Conservation (phyloP, 2,888 invertebrate species). For the Spicauda simplicius region DNA sequence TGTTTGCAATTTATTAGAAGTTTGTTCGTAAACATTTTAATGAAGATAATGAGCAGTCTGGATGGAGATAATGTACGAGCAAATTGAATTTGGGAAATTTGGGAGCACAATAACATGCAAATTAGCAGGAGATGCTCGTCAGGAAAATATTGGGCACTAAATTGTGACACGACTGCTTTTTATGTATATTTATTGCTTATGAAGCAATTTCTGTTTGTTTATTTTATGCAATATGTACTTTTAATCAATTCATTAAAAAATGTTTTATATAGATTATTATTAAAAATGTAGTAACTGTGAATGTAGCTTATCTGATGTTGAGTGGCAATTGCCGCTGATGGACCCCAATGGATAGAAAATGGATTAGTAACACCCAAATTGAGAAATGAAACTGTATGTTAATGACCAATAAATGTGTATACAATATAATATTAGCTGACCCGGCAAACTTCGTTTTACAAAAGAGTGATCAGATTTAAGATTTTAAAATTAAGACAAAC, state of each 20-base stretch:
- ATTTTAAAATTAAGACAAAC: too few species aligned
- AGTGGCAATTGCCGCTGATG: too few species aligned
- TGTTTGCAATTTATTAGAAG: not conserved
- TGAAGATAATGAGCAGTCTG: slow-evolving; percentile 18
- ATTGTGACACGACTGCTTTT: slow-evolving; percentile 25
- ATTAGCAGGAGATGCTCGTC: slow-evolving; percentile 25
- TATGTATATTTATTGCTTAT: slow-evolving; percentile 21
- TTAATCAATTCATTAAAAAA: too few species aligned
- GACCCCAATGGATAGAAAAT: too few species aligned
- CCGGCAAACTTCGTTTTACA: too few species aligned
- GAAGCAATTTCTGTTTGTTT: slow-evolving; percentile 10
- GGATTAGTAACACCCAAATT: too few species aligned
- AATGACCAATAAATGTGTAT: too few species aligned
- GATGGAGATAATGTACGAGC: slow-evolving; percentile 11
- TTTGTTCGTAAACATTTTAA: slow-evolving; percentile 14
- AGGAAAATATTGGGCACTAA: slow-evolving; percentile 25
- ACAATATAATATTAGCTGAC: too few species aligned
- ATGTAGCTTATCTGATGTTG: too few species aligned
- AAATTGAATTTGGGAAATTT: slow-evolving; percentile 30
- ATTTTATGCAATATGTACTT: not conserved
- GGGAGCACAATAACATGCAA: slow-evolving; percentile 31
- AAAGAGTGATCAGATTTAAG: too few species aligned
- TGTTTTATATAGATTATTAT: not conserved
- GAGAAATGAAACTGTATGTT: too few species aligned
- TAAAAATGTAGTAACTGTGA: too few species aligned